Conservation (phyloP, 1,140 invertebrate genomes). For the Achroia grisella region DNA sequence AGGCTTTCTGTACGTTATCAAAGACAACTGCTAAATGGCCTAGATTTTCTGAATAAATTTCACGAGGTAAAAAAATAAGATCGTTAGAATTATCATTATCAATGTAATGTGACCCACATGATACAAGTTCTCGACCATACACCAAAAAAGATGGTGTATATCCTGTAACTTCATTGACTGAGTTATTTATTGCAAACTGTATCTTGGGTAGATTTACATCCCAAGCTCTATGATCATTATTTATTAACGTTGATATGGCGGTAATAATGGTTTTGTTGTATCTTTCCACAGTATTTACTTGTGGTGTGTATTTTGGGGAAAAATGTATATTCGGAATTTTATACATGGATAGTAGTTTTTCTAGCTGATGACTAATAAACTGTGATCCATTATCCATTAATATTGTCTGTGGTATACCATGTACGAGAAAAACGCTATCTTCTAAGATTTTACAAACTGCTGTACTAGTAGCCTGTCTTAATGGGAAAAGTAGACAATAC, state of each 20-base stretch:
- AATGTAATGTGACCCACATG: background rate
- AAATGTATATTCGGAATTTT: slow-evolving; percentile 1
- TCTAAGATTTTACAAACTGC: slow-evolving; percentile 5
- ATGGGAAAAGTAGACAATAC: background rate
- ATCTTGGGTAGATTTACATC: slow-evolving; percentile 1
- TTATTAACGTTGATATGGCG: slow-evolving; percentile 8
- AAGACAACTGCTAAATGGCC: background rate
- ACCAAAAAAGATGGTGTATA: slow-evolving; percentile 2
- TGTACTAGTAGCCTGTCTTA: background rate
- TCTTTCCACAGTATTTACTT: background rate
- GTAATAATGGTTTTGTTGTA: slow-evolving; percentile 4
- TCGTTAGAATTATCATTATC: background rate
- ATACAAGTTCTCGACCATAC: background rate
- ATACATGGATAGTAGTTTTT: slow-evolving; percentile 1
- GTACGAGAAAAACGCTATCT: slow-evolving; percentile 1
- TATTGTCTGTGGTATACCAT: slow-evolving; percentile 6
- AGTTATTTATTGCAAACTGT: slow-evolving; percentile 4
- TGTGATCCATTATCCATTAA: slow-evolving; percentile 5
- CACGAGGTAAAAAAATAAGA: background rate
- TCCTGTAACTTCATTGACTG: slow-evolving; percentile 1
- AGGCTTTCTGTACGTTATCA: slow-evolving; percentile 4
- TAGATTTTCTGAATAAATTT: slow-evolving; percentile 3
- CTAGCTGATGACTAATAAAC: background rate
- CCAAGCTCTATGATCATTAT: slow-evolving; percentile 11
- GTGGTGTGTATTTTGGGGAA: slow-evolving; percentile 3